Evolutionary conservation across 1,140 invertebrate genomes (phyloP), one percentile per base, ranked within the genome.

Genomic region (Hestina assimilis): DNA sequence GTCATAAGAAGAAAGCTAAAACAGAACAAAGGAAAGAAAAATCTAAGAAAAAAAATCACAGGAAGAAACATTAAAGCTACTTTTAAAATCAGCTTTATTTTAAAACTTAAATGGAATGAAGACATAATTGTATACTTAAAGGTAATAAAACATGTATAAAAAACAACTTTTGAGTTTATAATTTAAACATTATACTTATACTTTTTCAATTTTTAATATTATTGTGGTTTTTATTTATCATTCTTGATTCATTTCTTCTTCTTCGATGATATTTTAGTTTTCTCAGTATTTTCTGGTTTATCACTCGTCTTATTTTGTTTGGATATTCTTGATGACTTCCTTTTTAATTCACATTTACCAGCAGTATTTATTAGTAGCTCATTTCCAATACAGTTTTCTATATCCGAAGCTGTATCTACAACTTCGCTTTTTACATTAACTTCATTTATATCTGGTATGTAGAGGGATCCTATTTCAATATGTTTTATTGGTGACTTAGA

Each of bases 1-100:
- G 79, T 38, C 77, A 85, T 51, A 87, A 84, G 54, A 88, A 87
- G 56, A 79, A 78, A 52, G 68, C 55, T 11, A 88, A 87, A 63
- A 58, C 51, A 47, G 70, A 82, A n/a, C 64, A 71, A 26, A 71
- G 56, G 15, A 89, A 86, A 66, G 82, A 82, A 42, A 89, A 89
- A 63, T 72, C 69, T 17, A 89, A 83, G 59, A 88, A 85, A 53
- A 87, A 75, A 60, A 60, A 60, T 68, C 69, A 71, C 20, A 84
- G 63, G 60, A 79, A 72, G 66, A 87, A 81, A 69, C 72, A 82
- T 66, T 70, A 78, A 11, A n/a, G 2, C 2, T 19, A 29, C 3
- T 35, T 48, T 14, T 35, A 35, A 12, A 9, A 28, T 1, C 8
- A n/a, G 26, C 5, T 24, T 29, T 29, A 29, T 19, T 38, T 17